Evolutionary conservation across 2,888 invertebrate genomes (phyloP).

Genomic region (Polyommatus icarus): DNA sequence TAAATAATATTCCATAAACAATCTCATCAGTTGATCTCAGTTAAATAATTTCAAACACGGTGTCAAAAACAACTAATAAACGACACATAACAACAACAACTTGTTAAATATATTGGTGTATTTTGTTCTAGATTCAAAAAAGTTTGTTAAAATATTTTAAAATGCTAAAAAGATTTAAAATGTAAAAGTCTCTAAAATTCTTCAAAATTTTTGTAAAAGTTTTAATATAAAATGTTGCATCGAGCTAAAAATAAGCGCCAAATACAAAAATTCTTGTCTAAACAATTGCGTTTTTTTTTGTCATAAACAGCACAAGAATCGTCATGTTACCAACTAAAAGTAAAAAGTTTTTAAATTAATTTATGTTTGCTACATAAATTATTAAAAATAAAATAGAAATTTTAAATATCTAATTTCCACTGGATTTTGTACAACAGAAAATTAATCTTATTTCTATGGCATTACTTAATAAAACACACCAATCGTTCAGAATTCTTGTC

Average conservation of each 20-base stretch:
- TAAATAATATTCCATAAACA: constrained; percentile 76
- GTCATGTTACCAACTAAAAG: neutral
- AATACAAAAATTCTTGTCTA: constrained; percentile 9
- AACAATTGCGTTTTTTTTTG: constrained; percentile 7
- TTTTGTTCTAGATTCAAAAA: constrained; percentile 22
- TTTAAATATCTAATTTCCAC: constrained; percentile 4
- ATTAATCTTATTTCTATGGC: constrained; percentile 12
- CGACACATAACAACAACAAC: constrained; percentile 74
- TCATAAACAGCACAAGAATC: constrained; percentile 20
- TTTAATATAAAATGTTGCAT: neutral
- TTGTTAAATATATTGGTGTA: constrained; percentile 39
- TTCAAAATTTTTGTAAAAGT: neutral
- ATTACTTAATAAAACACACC: constrained; percentile 28
- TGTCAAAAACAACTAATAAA: constrained; percentile 67
- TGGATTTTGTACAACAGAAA: constrained; percentile 14
- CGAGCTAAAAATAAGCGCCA: neutral
- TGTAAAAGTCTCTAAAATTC: neutral
- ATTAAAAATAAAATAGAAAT: neutral
- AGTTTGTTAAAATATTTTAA: neutral
- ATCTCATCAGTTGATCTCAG: constrained; percentile 62
- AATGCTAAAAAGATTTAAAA: neutral
- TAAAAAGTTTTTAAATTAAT: constrained; percentile 18
- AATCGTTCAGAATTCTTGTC: constrained; percentile 40
- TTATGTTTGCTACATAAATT: constrained; percentile 21
- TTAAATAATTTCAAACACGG: constrained; percentile 61